Evolutionary conservation across 2,888 invertebrate genomes (phyloP).

Genomic region (Athalia circularis): DNA sequence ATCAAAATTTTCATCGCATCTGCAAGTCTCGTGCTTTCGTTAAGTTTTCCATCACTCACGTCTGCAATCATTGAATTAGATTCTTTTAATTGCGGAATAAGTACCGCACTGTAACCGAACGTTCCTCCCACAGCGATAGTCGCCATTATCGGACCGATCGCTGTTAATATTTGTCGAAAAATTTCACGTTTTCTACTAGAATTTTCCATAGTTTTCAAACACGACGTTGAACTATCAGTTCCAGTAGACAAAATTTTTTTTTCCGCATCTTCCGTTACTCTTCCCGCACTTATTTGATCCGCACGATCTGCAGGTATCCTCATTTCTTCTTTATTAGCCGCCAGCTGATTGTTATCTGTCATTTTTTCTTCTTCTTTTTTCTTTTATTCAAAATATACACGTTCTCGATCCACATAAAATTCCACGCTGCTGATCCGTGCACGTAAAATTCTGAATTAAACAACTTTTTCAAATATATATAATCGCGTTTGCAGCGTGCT

Average conservation of each 20-base stretch:
- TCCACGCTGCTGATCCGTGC: no score
- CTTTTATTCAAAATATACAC: not conserved
- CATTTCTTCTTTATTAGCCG: no score
- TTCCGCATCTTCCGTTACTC: no score
- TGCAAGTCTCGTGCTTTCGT: not conserved
- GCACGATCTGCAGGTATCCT: no score
- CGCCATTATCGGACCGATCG: conserved; percentile 77
- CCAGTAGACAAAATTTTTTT: no score
- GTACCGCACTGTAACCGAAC: conserved; percentile 80
- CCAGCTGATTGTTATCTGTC: not conserved
- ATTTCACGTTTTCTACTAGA: not conserved
- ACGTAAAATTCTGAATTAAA: no score
- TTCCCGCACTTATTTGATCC: not conserved
- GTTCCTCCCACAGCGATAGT: conserved; percentile 79
- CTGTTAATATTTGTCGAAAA: conserved; percentile 75
- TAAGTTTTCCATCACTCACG: not conserved
- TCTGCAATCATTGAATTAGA: not conserved
- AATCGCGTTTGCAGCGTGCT: no score
- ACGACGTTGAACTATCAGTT: no score
- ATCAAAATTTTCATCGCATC: not conserved
- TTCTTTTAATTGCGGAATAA: conserved; percentile 77
- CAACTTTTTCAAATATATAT: no score
- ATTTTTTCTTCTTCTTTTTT: not conserved
- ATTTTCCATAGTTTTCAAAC: no score
- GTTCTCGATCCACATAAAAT: not conserved